Base-by-base conservation (phyloP, 2,888 invertebrate species). In the Meiosimyza decipiens region DNA sequence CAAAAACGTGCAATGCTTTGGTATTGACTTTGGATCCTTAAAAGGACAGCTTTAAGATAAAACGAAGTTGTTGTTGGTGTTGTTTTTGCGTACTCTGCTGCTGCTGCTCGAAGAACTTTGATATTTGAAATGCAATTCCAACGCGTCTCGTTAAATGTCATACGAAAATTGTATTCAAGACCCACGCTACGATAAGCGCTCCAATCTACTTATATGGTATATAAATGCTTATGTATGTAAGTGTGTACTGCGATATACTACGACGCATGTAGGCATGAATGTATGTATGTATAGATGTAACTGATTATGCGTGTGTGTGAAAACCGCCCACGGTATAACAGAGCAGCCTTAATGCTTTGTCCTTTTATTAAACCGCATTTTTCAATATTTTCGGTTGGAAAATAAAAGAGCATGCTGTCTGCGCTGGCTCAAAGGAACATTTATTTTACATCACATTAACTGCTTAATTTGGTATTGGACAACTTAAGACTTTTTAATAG, bases 111-210 rank as follows among this genome's bases (percentile, higher is more conserved):
- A 54, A 50, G 68, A 47, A 28, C 59, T 69, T 69, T 69, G 68
- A 33, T 69, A 69, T 60, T 69, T 69, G 60, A 66, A 50, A 60
- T 69, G 59, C 59, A 69, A 59, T 69, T 69, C 49, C 59, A 50
- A 12, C 22, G 55, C 7, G 16, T 15, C 55, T 67, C 47, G 59
- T 69, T 69, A 69, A 69, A 69, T 69, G 68, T 50, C 68, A 69
- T 69, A 18, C 28, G 59, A 51, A 54, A 65, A 65, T 65, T 62
- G 33, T 40, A 62, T 62, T 62, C 16, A 62, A 40, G 18, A 52
- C 59, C 59, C 28, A 69, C 68, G 51, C 68, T 28, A 50, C 28
- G 68, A 40, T 55, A 54, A 67, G 54, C 55, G 16, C 16, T 28
- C 28, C 28, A 28, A 28, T 12, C 66, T 11, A 47, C 18, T 15